Evolutionary conservation across 2,797 vertebrate species (phyloP).

Genomic region (Semaprochilodus insignis): DNA sequence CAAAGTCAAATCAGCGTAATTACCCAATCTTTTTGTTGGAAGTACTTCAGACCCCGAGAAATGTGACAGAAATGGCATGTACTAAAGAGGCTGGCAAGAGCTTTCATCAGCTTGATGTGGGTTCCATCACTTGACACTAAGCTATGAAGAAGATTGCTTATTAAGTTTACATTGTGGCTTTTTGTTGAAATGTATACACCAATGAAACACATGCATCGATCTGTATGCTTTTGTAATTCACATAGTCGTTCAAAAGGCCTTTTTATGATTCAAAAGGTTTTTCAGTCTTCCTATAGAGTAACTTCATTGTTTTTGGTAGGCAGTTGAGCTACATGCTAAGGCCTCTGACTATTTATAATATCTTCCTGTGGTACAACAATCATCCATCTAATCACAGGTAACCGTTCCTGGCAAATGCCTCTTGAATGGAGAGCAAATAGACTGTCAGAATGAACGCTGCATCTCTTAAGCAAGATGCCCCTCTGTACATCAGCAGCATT

Average conservation of each 20-base stretch:
- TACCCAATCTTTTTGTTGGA: constrained; percentile 77
- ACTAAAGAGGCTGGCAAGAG: background rate
- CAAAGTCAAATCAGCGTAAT: constrained; percentile 75
- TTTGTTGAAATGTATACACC: background rate
- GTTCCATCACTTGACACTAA: background rate
- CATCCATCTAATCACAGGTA: background rate
- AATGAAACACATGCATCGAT: background rate
- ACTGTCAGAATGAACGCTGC: background rate
- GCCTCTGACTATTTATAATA: background rate
- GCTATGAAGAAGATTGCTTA: background rate
- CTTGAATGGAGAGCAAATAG: constrained; percentile 61
- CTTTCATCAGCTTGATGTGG: too few relatives aligned
- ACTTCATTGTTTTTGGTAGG: background rate
- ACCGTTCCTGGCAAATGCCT: background rate
- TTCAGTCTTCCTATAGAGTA: background rate
- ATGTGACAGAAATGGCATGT: constrained; percentile 3
- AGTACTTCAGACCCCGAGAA: constrained; percentile 67
- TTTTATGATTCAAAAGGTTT: background rate
- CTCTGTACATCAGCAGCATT: background rate
- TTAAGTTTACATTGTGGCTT: background rate
- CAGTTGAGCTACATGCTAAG: background rate
- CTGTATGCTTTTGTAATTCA: background rate
- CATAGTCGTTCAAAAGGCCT: background rate
- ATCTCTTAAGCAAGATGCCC: background rate
- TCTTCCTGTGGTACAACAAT: background rate